phyloP scores from a whole-genome alignment of 2,797 vertebrate species.

The Vespertilio murinus region DNA sequence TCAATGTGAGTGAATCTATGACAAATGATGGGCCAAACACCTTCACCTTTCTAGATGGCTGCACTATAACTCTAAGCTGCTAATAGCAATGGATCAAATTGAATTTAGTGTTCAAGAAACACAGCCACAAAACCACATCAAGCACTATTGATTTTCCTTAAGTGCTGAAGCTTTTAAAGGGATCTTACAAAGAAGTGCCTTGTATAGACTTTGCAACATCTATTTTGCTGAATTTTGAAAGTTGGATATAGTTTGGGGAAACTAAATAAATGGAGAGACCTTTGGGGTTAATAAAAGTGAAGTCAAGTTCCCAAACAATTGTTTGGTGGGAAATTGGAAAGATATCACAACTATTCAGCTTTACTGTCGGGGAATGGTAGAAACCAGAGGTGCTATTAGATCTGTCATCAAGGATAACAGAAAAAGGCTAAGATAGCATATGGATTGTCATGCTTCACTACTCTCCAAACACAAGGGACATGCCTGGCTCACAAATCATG shows the following conservation, averaged over 20 bases:
- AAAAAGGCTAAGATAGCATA: slow-evolving; percentile 46
- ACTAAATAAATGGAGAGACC: slow-evolving; percentile 76
- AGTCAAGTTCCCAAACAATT: slow-evolving; percentile 69
- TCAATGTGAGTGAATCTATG: background rate
- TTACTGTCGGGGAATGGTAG: slow-evolving; percentile 61
- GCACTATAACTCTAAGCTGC: slow-evolving; percentile 59
- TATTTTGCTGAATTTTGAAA: slow-evolving; percentile 78
- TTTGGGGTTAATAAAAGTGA: slow-evolving; percentile 81
- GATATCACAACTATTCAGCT: slow-evolving; percentile 57
- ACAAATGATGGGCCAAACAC: slow-evolving; percentile 27
- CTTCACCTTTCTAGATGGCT: slow-evolving; percentile 72
- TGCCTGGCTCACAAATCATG: slow-evolving; percentile 4
- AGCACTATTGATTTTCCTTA: slow-evolving; percentile 84
- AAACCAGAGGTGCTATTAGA: slow-evolving; percentile 54
- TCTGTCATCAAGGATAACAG: slow-evolving; percentile 60
- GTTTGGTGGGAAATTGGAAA: slow-evolving; percentile 75
- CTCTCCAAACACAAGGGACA: slow-evolving; percentile 42
- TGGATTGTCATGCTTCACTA: slow-evolving; percentile 67
- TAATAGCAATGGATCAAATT: slow-evolving; percentile 74
- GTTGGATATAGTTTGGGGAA: slow-evolving; percentile 70
- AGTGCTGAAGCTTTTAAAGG: slow-evolving; percentile 84
- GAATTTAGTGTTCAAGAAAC: slow-evolving; percentile 78
- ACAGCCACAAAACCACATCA: slow-evolving; percentile 78
- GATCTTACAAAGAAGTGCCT: slow-evolving; percentile 71
- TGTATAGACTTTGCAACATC: slow-evolving; percentile 67